phyloP scores from a whole-genome alignment of 2,888 invertebrate species.

The Epirrhoe tristata region DNA sequence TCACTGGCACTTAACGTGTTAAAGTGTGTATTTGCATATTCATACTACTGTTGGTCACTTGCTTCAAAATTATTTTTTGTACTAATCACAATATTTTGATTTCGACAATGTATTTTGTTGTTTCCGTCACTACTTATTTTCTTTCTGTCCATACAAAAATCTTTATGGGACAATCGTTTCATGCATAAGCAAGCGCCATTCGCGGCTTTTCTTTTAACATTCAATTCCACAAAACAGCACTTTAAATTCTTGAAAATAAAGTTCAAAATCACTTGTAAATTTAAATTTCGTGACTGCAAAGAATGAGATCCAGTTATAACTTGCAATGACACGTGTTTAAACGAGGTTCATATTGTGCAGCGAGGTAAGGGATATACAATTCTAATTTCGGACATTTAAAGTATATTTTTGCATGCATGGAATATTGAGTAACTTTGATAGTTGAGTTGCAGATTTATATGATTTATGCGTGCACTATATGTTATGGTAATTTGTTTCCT shows the following conservation, averaged over 20 bases:
- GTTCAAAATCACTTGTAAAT: constrained; percentile 28
- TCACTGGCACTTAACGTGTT: too few relatives aligned
- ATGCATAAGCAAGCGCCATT: constrained; percentile 46
- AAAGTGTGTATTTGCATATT: too few relatives aligned
- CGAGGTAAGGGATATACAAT: constrained; percentile 7
- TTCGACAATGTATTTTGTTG: neutral
- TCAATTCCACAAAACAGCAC: neutral
- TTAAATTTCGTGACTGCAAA: constrained; percentile 48
- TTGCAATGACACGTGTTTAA: constrained; percentile 56
- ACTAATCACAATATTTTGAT: constrained; percentile 11
- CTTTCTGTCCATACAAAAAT: constrained; percentile 47
- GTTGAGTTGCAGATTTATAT: constrained; percentile 23
- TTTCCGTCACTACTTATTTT: constrained; percentile 28
- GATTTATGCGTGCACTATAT: constrained; percentile 19
- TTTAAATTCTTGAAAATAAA: constrained; percentile 28
- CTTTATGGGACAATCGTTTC: constrained; percentile 44
- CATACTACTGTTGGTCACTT: neutral
- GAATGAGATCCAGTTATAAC: constrained; percentile 51
- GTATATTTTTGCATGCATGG: neutral
- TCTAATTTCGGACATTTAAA: neutral
- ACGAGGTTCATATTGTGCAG: constrained; percentile 27
- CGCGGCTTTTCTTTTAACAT: constrained; percentile 36
- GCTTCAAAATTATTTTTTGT: neutral
- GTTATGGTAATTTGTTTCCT: constrained; percentile 22
- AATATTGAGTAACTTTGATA: constrained; percentile 9